phyloP scores from a whole-genome alignment of 2,888 invertebrate genomes.

The Pharmacophagus antenor region DNA sequence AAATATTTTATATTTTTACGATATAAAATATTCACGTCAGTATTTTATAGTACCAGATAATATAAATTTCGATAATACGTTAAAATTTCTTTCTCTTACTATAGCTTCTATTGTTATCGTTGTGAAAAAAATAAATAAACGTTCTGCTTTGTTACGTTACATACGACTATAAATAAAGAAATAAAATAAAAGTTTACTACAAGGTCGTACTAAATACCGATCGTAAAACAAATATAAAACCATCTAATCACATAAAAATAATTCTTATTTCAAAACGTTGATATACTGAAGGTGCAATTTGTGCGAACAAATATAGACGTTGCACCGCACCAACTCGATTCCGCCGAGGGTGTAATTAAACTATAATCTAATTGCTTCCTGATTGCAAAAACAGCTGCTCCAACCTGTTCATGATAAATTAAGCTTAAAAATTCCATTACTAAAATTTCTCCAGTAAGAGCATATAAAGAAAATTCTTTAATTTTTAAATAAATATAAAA shows the following conservation, averaged over 20 bases:
- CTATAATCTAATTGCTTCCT: conserved; percentile 10
- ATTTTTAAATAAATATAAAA: background rate
- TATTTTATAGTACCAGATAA: too few relatives aligned
- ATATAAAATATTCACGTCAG: too few relatives aligned
- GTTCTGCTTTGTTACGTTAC: too few relatives aligned
- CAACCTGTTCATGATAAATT: background rate
- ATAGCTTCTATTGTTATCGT: too few relatives aligned
- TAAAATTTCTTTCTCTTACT: too few relatives aligned
- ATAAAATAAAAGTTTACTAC: background rate
- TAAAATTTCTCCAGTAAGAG: background rate
- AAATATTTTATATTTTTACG: background rate
- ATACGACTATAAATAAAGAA: background rate
- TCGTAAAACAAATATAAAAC: too few relatives aligned
- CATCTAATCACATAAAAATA: too few relatives aligned
- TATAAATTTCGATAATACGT: too few relatives aligned
- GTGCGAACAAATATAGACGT: background rate
- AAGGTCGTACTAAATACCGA: background rate
- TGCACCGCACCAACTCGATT: background rate
- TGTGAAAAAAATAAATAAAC: too few relatives aligned
- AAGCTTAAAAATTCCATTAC: background rate
- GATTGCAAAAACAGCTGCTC: background rate
- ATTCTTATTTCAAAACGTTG: background rate
- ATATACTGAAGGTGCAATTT: background rate
- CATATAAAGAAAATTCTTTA: background rate
- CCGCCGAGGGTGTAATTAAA: background rate